phyloP scores from a whole-genome alignment of 30 jellyfish, hydroid and myxozoan species.

The Hydractinia symbiolongicarpus region DNA sequence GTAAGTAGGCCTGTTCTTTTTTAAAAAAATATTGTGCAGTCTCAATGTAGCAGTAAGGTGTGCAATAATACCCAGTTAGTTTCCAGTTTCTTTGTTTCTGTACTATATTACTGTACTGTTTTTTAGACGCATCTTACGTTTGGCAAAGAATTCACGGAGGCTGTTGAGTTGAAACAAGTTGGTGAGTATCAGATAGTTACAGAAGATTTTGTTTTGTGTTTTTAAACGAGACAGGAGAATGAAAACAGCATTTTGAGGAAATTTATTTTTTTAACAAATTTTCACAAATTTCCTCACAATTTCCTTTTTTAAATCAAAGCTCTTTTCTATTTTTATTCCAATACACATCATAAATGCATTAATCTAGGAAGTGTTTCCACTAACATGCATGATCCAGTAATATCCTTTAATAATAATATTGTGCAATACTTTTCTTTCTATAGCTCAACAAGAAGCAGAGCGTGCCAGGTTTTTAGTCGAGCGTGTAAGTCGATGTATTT shows the following conservation, averaged over 20 bases:
- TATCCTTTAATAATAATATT: background rate
- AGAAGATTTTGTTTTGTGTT: background rate
- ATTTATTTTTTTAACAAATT: too few relatives aligned
- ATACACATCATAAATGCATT: too few relatives aligned
- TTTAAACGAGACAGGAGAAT: background rate
- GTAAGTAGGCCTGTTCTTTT: slow-evolving; percentile 36
- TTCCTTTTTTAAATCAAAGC: too few relatives aligned
- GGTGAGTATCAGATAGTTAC: slow-evolving; percentile 58
- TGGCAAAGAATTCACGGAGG: slow-evolving; percentile 96
- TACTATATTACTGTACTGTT: background rate
- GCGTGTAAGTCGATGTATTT: slow-evolving; percentile 42
- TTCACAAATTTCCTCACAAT: too few relatives aligned
- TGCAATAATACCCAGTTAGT: too few relatives aligned
- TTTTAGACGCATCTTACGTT: slow-evolving; percentile 92
- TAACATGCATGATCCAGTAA: too few relatives aligned
- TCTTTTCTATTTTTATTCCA: too few relatives aligned
- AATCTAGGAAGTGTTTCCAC: too few relatives aligned
- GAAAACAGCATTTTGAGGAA: too few relatives aligned
- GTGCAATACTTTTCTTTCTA: background rate
- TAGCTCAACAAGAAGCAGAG: slow-evolving; percentile 99
- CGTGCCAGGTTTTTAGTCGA: slow-evolving; percentile 97
- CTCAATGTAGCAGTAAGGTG: too few relatives aligned
- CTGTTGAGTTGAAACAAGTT: slow-evolving; percentile 99
- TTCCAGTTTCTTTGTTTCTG: too few relatives aligned
- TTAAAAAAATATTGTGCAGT: too few relatives aligned